Evolutionary conservation across 1,140 invertebrate species (phyloP).

Genomic region (Heliconius eleuchia): DNA sequence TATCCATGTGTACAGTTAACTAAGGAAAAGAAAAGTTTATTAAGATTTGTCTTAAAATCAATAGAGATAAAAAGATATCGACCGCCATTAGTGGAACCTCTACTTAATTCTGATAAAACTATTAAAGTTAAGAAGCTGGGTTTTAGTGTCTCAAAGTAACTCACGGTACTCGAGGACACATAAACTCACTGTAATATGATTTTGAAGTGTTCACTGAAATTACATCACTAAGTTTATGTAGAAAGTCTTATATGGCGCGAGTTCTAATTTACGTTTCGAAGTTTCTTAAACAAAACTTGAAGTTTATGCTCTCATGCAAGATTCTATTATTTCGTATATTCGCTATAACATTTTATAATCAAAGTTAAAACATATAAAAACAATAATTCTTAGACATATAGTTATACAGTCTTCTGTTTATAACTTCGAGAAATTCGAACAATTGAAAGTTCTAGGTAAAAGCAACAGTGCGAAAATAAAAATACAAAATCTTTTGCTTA

Average conservation of each 20-base stretch:
- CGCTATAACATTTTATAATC: background rate
- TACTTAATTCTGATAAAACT: slow-evolving; percentile 21
- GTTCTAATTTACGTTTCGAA: slow-evolving; percentile 4
- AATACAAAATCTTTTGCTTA: background rate
- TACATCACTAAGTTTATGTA: background rate
- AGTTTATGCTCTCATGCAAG: slow-evolving; percentile 1
- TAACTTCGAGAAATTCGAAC: background rate
- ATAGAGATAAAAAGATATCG: slow-evolving; percentile 15
- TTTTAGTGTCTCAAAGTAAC: slow-evolving; percentile 17
- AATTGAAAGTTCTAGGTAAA: background rate
- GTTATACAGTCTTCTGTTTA: background rate
- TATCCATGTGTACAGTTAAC: background rate
- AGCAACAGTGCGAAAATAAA: background rate
- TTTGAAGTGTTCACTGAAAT: slow-evolving; percentile 13
- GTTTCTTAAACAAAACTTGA: slow-evolving; percentile 1
- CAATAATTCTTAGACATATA: background rate
- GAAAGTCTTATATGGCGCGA: slow-evolving; percentile 8
- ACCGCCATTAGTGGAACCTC: slow-evolving; percentile 13
- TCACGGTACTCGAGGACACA: background rate
- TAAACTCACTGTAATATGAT: slow-evolving; percentile 26
- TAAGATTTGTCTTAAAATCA: slow-evolving; percentile 24
- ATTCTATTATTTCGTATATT: slow-evolving; percentile 4
- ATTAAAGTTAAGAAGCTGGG: slow-evolving; percentile 23
- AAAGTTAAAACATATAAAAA: background rate
- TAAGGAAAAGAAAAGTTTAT: slow-evolving; percentile 18